phyloP scores from a whole-genome alignment of 2,797 vertebrate genomes.

The Brachymystax lenok region DNA sequence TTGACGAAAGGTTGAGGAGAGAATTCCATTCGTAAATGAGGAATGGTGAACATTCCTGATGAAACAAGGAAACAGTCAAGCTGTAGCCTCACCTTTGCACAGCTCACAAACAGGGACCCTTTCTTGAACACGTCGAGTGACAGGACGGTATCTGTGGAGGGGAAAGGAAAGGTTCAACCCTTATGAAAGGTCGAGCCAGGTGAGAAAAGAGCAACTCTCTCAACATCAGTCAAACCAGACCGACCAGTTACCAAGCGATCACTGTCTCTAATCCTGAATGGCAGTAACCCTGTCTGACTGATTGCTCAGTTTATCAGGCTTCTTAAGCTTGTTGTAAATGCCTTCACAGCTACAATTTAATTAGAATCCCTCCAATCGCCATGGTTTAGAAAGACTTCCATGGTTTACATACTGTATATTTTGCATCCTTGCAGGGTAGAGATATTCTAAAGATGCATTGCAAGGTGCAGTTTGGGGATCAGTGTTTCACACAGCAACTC shows the following conservation, averaged over 20 bases:
- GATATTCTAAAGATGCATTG: no score
- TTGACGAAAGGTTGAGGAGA: no score
- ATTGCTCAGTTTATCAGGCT: neutral
- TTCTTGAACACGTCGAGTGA: constrained; percentile 92
- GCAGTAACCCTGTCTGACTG: neutral
- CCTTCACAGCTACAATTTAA: neutral
- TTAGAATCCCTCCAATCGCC: neutral
- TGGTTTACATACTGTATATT: neutral
- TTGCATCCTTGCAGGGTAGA: neutral
- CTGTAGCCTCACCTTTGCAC: constrained; percentile 84
- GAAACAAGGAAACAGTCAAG: neutral
- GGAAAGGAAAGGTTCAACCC: neutral
- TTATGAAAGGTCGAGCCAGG: neutral
- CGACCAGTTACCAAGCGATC: neutral
- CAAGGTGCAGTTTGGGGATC: no score
- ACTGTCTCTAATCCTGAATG: neutral
- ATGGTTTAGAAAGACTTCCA: neutral
- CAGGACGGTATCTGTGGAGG: constrained; percentile 84
- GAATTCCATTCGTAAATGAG: no score
- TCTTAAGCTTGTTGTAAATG: neutral
- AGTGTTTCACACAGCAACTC: no score
- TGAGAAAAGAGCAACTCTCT: neutral
- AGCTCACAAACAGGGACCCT: constrained; percentile 86
- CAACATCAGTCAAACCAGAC: constrained; percentile 20
- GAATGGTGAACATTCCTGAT: neutral